These are phyloP conservation scores for Doryteuthis pealeii DNA, from an alignment of 1,140 invertebrate genomes.

Conservation along the genomic window DNA sequence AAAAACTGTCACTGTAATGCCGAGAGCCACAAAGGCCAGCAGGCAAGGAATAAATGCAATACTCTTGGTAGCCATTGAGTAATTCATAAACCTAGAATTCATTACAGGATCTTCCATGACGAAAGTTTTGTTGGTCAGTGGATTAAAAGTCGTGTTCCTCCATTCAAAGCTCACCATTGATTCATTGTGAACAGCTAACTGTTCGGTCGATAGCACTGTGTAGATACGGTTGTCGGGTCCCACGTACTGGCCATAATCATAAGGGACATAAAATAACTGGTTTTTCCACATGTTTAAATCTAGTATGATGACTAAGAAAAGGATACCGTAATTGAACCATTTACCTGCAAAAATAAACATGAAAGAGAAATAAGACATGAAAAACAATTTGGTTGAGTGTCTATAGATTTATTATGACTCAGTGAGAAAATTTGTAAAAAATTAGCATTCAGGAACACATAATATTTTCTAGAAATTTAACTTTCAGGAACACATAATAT, in stretches of 20 bases:
- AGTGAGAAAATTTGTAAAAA: too few relatives aligned
- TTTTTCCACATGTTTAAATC: conserved; percentile 70
- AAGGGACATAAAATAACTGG: conserved; percentile 65
- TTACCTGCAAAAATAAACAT: conserved; percentile 59
- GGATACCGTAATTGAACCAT: conserved; percentile 68
- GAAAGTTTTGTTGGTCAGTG: conserved; percentile 54
- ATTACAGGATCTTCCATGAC: conserved; percentile 61
- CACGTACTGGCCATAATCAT: conserved; percentile 64
- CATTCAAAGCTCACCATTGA: conserved; percentile 58
- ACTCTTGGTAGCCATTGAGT: conserved; percentile 58
- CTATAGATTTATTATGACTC: background rate
- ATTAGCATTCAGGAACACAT: too few relatives aligned
- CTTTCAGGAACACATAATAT: too few relatives aligned
- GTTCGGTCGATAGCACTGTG: conserved; percentile 58
- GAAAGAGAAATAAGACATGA: background rate
- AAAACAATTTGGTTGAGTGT: too few relatives aligned
- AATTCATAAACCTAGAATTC: conserved; percentile 63
- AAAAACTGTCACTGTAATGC: conserved; percentile 60
- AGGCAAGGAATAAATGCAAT: conserved; percentile 63
- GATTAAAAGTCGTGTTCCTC: conserved; percentile 56
- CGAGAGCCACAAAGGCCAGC: conserved; percentile 59
- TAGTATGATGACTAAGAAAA: conserved; percentile 65
- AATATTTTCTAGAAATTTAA: too few relatives aligned
- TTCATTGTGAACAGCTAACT: conserved; percentile 55
- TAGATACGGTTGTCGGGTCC: conserved; percentile 59